Conservation (phyloP, 2,888 invertebrate genomes). For the Drosophila austrosaltans region DNA sequence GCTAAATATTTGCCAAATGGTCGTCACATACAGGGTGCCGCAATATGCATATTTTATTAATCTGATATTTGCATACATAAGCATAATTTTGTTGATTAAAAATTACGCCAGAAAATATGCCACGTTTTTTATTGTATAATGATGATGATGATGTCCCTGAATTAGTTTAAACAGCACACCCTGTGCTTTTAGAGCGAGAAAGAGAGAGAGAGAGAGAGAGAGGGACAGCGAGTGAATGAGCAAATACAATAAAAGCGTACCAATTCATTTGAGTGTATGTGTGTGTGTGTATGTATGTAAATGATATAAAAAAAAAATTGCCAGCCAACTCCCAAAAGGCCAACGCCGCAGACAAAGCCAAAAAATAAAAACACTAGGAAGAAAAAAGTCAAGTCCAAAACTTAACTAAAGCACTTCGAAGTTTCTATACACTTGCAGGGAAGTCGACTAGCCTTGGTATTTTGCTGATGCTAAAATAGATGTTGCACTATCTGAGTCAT, state of each 20-base stretch:
- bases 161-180: slow-evolving; percentile 2
- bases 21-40: slow-evolving; percentile 4
- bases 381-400: slow-evolving; percentile 24
- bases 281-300: slow-evolving; percentile 29
- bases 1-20: slow-evolving; percentile 20
- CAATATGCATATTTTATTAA: background rate
- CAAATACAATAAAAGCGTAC: slow-evolving; percentile 28
- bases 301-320: slow-evolving; percentile 17
- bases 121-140: slow-evolving; percentile 6
- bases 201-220: background rate
- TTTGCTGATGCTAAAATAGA: no score
- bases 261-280: slow-evolving; percentile 62
- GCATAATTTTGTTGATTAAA: slow-evolving; percentile 11
- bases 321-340: slow-evolving; percentile 53
- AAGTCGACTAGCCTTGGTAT: no score
- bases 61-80: background rate
- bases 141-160: background rate
- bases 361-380: slow-evolving; percentile 29
- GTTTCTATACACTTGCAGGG: background rate
- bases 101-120: slow-evolving; percentile 21
- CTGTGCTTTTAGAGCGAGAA: slow-evolving; percentile 12
- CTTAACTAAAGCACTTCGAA: slow-evolving; percentile 1
- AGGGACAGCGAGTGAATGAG: slow-evolving; percentile 23
- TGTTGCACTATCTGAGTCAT: no score
- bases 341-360: slow-evolving; percentile 29